A percentile compares a stretch with the other conserved stretches of the same genome.
Evolutionary conservation across 2,113 vertebrate genomes (phyloP).

Genomic region (Malurus elegans): DNA sequence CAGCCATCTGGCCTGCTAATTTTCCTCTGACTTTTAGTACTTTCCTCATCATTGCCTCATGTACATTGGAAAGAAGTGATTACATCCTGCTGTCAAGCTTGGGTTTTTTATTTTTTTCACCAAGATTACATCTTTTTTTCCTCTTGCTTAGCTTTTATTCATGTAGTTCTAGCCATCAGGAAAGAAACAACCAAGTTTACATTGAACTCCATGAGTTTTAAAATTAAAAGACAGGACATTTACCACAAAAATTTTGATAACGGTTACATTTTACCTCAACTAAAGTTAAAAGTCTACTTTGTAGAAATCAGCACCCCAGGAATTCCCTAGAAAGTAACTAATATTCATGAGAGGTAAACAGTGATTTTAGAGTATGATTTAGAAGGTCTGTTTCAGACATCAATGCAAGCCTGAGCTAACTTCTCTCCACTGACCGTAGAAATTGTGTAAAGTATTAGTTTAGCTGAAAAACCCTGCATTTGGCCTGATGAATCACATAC

Average conservation of each 20-base stretch:
- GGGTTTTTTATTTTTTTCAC: background rate
- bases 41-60: conserved; percentile 39
- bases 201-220: background rate
- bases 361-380: background rate
- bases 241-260: background rate
- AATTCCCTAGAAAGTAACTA: background rate
- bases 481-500: background rate
- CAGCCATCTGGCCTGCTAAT: conserved; percentile 46
- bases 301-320: background rate
- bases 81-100: conserved; percentile 31
- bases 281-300: background rate
- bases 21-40: conserved; percentile 41
- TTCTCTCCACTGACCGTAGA: background rate
- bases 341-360: background rate
- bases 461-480: background rate
- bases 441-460: background rate
- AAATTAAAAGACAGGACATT: background rate
- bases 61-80: conserved; percentile 34
- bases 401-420: background rate
- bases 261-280: background rate
- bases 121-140: background rate
- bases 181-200: background rate
- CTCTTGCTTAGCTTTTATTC: background rate
- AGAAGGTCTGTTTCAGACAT: background rate
- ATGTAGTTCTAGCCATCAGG: background rate